Base-by-base conservation (phyloP, 1,140 invertebrate species). In the Atta texana region DNA sequence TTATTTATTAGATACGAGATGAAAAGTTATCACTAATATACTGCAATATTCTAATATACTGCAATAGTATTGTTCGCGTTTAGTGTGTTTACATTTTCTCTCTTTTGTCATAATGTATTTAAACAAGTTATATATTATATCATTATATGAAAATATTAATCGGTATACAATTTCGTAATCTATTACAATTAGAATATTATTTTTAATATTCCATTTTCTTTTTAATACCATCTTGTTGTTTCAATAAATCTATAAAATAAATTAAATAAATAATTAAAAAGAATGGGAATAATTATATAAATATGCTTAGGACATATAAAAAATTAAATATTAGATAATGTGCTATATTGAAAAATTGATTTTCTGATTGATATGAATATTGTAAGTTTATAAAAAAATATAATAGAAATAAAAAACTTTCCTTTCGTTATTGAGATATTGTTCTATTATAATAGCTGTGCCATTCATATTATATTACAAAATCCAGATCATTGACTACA, bases 261-360 rank as follows among this genome's bases (percentile, higher is more conserved):
- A 66, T 14, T 1, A 51, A 51, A 68, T 16, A 1, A 24, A 51
- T 16, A 51, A 5, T 66, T 18, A 18, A 64, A 39, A 71, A 14
- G 3, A 71, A 51, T 16, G 7, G 24, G 14, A 68, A 16, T 68
- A 71, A 51, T 51, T 49, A 28, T 2, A 24, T 16, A 16, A 39
- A 69, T 28, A 21, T 49, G 1, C n/a, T 68, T 44, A 51, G 6
- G 24, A 51, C 24, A 14, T 71, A 16, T 3, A 51, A 28, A 28
- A 44, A 24, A 24, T 24, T 24, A 24, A 24, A 24, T 24, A 69
- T 49, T 69, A 49, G 2, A 16, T 51, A 24, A 64, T 14, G 6
- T 51, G 14, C 6, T 24, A 6, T 49, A 8, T 49, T 49, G 21
- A 49, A 69, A 10, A 71, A 72, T 72, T 71, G 68, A 71, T 71